A percentile compares a stretch with the other conserved stretches of the same genome.
These are phyloP conservation scores for Wasmannia auropunctata DNA, from an alignment of 1,140 invertebrate genomes.

Conservation along the genomic window DNA sequence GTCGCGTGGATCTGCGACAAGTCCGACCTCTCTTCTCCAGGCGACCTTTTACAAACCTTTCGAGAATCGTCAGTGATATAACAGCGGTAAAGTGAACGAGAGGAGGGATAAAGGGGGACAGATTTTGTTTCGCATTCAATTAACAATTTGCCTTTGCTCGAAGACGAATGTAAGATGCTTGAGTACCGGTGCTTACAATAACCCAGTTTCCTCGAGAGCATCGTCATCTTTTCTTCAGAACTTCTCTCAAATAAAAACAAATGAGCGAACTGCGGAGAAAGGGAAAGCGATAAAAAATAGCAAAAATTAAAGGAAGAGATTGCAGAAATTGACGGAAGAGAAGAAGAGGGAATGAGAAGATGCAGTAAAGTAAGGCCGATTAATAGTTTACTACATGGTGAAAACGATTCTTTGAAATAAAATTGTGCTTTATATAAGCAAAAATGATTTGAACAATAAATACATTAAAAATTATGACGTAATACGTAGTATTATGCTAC, in stretches of 20 bases:
- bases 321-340: no score
- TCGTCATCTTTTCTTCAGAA: conserved; percentile 52
- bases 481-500: neutral
- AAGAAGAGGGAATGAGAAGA: neutral
- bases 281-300: neutral
- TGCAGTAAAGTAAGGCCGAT: neutral
- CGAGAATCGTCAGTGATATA: conserved; percentile 39
- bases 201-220: conserved; percentile 80
- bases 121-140: conserved; percentile 75
- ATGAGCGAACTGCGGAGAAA: conserved; percentile 19
- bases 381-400: neutral
- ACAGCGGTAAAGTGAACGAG: conserved; percentile 38
- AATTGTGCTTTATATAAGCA: neutral
- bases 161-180: conserved; percentile 79
- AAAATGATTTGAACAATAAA: neutral
- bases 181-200: conserved; percentile 80
- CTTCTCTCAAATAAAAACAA: conserved; percentile 61
- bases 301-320: conserved; percentile 48
- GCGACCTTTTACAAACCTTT: conserved; percentile 27
- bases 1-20: conserved; percentile 32
- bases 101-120: conserved; percentile 22
- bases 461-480: neutral
- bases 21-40: conserved; percentile 16
- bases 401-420: conserved; percentile 7
- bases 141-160: conserved; percentile 82